phyloP scores from a whole-genome alignment of 2,113 vertebrate species.

The Chloropsis cyanopogon region DNA sequence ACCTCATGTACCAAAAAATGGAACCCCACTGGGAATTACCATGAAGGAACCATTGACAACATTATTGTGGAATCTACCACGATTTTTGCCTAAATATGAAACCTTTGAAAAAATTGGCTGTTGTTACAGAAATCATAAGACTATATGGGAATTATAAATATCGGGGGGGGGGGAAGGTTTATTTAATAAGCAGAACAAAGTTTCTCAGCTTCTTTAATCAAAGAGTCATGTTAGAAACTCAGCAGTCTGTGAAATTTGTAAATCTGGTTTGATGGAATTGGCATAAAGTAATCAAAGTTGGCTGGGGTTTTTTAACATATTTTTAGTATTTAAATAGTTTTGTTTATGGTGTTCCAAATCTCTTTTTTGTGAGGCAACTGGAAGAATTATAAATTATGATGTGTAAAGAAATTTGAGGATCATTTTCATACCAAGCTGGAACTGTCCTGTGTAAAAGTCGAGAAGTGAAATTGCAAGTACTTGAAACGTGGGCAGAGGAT shows the following conservation, averaged over 20 bases:
- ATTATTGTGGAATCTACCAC: not conserved
- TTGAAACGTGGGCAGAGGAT: not conserved
- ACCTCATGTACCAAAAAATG: not conserved
- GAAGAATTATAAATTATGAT: not conserved
- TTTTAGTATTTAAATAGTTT: not conserved
- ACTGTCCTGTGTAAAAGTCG: not conserved
- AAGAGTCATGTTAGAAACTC: not conserved
- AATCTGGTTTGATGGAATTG: not conserved
- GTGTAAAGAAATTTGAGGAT: not conserved
- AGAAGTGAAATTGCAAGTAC: not conserved
- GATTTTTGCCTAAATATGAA: not conserved
- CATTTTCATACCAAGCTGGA: not conserved
- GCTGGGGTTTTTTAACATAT: rapidly evolving
- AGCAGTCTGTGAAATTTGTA: not conserved
- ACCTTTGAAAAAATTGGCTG: not conserved
- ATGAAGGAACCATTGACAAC: not conserved
- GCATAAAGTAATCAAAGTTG: not conserved
- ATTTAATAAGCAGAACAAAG: not conserved
- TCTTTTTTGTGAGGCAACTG: not conserved
- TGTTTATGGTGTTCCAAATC: not conserved
- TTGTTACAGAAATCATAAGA: not conserved
- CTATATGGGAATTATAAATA: not conserved
- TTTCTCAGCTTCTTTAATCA: not conserved
- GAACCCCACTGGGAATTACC: not conserved
- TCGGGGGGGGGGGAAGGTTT: not conserved